Percentiles rank a stretch among this genome's conserved stretches.
These are phyloP conservation scores for Xylocampa areola DNA, from an alignment of 2,888 invertebrate species.

Conservation along the genomic window DNA sequence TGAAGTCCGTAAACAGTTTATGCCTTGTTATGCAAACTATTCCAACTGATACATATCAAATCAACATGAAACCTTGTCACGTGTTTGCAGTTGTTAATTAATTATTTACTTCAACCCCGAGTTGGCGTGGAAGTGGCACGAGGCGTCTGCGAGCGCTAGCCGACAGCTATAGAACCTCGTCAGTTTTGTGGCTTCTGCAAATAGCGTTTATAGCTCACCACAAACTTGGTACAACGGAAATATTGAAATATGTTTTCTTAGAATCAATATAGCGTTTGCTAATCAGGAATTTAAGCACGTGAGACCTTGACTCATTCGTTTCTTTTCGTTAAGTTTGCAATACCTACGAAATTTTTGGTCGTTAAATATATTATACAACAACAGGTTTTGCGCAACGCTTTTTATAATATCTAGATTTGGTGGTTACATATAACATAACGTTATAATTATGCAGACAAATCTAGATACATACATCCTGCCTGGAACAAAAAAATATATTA, in stretches of 20 bases:
- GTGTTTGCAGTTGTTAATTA: slow-evolving; percentile 56
- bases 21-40: slow-evolving; percentile 21
- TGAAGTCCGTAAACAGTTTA: slow-evolving; percentile 8
- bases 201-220: slow-evolving; percentile 76
- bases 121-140: slow-evolving; percentile 58
- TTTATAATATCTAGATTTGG: slow-evolving; percentile 1
- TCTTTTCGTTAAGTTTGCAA: slow-evolving; percentile 10
- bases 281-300: slow-evolving; percentile 30
- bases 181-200: slow-evolving; percentile 81
- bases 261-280: slow-evolving; percentile 56
- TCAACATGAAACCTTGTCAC: slow-evolving; percentile 19
- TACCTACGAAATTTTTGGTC: slow-evolving; percentile 4
- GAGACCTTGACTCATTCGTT: slow-evolving; percentile 32
- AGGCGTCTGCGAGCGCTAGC: slow-evolving; percentile 62
- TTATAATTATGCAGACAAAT: slow-evolving; percentile 1
- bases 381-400: slow-evolving; percentile 23
- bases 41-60: slow-evolving; percentile 19
- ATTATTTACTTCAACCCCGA: slow-evolving; percentile 44
- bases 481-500: slow-evolving; percentile 5
- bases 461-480: slow-evolving; percentile 29
- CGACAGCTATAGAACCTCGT: slow-evolving; percentile 57
- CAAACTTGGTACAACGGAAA: slow-evolving; percentile 62
- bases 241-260: slow-evolving; percentile 63
- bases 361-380: slow-evolving; percentile 3
- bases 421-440: slow-evolving; percentile 1